Conservation (phyloP, 2,888 invertebrate species). For the Metellina segmentata region DNA sequence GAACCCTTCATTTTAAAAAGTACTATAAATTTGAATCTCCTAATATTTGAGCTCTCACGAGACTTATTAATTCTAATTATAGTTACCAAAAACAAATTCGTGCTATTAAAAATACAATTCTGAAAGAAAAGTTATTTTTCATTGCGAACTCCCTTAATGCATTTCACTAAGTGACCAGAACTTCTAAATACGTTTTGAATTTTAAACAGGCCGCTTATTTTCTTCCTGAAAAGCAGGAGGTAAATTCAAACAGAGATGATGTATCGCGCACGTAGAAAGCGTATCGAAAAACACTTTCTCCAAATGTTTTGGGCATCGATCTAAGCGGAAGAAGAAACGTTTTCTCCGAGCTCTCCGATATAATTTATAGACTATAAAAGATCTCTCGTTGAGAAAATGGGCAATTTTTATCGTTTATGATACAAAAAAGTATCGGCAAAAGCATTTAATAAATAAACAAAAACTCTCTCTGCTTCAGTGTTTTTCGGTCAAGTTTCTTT, state of each 20-base stretch:
- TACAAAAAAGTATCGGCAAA: constrained; percentile 63
- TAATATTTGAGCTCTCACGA: too few species aligned
- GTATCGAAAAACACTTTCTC: constrained; percentile 63
- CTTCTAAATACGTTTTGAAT: background rate
- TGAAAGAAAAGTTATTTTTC: background rate
- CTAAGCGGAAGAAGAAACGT: constrained; percentile 42
- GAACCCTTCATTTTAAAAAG: too few species aligned
- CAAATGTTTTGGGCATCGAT: constrained; percentile 63
- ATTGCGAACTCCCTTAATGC: background rate
- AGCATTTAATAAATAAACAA: constrained; percentile 72
- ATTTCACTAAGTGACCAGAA: background rate
- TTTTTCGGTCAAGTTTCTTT: constrained; percentile 58
- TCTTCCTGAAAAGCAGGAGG: background rate
- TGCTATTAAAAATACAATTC: background rate
- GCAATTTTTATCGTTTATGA: constrained; percentile 72
- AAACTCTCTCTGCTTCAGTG: constrained; percentile 51
- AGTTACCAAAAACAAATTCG: too few species aligned
- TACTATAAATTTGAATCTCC: too few species aligned
- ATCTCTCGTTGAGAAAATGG: constrained; percentile 61
- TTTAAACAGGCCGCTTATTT: background rate
- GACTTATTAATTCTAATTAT: too few species aligned
- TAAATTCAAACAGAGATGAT: constrained; percentile 1
- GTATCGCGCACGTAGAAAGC: constrained; percentile 7
- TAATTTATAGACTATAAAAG: constrained; percentile 73
- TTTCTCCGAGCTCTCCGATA: constrained; percentile 16